Base-by-base conservation (phyloP, 2,888 invertebrate species). In the Scaptomyza tumidula region DNA sequence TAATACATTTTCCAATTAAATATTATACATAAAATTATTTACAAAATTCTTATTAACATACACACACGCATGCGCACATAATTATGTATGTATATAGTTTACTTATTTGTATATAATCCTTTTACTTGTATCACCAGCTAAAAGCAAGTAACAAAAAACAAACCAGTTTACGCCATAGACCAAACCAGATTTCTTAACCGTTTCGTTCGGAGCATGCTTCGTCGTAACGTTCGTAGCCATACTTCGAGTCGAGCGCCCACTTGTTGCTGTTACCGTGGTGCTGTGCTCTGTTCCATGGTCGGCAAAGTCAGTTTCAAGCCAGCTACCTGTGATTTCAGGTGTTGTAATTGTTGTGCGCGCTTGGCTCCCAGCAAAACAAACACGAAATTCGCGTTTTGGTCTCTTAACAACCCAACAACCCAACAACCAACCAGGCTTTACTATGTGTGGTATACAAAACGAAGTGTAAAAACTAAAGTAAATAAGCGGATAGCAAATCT, bases 281-380 rank as follows among this genome's bases (percentile, higher is more conserved):
- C 75, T 82, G 71, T 49, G 39, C 33, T 35, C 19, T 35, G 49
- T n/a, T 6, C 75, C 75, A 75, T 62, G 75, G 62, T 75, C 81
- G 74, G 62, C 66, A 71, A 64, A 66, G 71, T 86, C 78, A 89
- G 90, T 89, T 82, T 77, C 65, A 80, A 84, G 78, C 87, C 84
- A 84, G 71, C 80, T 77, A 70, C 74, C 78, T 68, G 77, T 74
- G 89, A 83, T 75, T 79, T 80, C 71, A 78, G 79, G 72, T 80
- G 78, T 80, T 68, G 54, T 75, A 71, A 46, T 62, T 71, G 67
- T 57, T 67, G 71, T 71, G 71, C 80, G 78, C 80, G 71, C 75
- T 74, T 68, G 58, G 60, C 72, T 60, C 68, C 58, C 62, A 49
- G 19, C 45, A 45, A 56, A 39, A 14, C 14, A 39, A 39, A 63